phyloP scores from a whole-genome alignment of 2,797 vertebrate species.

The Dermochelys coriacea region DNA sequence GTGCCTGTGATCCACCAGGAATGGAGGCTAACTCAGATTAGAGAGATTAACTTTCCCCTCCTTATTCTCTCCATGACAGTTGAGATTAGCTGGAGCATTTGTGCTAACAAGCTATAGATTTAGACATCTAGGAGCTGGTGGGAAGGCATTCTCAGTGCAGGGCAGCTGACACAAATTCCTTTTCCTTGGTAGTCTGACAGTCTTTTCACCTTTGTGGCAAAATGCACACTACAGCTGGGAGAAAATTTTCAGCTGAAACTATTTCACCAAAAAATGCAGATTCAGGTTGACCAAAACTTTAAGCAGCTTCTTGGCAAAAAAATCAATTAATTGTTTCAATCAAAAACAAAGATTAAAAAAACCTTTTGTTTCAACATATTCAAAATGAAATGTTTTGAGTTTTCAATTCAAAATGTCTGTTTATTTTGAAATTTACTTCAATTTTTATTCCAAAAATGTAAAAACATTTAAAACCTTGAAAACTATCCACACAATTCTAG shows the following conservation, averaged over 20 bases:
- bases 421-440: neutral
- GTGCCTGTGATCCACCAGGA: neutral
- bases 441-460: neutral
- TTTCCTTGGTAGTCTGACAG: neutral
- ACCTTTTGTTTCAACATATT: neutral
- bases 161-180: neutral
- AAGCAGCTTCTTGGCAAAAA: neutral
- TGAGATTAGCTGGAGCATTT: neutral
- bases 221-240: neutral
- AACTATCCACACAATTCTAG: neutral
- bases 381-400: neutral
- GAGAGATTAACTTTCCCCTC: neutral
- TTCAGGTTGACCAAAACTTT: neutral
- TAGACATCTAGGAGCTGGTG: accelerated
- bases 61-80: neutral
- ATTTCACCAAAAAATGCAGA: neutral
- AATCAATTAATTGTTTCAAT: neutral
- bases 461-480: neutral
- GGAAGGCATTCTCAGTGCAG: neutral
- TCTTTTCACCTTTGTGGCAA: neutral
- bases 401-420: neutral
- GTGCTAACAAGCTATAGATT: accelerated
- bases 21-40: neutral
- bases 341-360: neutral
- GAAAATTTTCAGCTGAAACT: neutral